Conservation (phyloP, 2,797 vertebrate species). For the Parambassis ranga region DNA sequence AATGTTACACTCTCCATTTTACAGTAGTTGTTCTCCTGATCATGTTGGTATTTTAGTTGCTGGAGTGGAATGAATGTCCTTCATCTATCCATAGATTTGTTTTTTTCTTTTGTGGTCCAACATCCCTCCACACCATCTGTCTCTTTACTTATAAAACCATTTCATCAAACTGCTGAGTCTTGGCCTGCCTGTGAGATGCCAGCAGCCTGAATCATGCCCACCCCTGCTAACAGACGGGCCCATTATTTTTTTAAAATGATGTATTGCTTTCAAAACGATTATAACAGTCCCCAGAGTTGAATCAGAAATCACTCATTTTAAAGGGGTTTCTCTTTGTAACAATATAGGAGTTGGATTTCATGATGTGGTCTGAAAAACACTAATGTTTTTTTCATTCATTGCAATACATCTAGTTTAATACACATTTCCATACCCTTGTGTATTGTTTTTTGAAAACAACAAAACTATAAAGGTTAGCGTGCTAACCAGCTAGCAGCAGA, state of each 20-base stretch:
- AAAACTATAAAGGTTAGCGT: too few relatives aligned
- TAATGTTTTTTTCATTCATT: too few relatives aligned
- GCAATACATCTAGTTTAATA: too few relatives aligned
- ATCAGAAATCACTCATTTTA: not conserved
- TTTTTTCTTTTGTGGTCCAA: not conserved
- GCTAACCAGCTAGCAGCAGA: too few relatives aligned
- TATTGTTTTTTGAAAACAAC: too few relatives aligned
- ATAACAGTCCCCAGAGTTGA: not conserved
- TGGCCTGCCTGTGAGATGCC: not conserved
- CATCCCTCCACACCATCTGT: not conserved
- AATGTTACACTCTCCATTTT: too few relatives aligned
- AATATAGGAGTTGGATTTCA: too few relatives aligned
- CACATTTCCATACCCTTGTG: too few relatives aligned
- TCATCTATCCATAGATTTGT: not conserved
- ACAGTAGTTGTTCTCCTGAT: not conserved
- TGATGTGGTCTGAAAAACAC: too few relatives aligned
- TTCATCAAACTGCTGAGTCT: not conserved
- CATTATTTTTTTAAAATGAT: not conserved
- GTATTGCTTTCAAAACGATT: constrained; percentile 1
- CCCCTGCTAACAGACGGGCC: not conserved
- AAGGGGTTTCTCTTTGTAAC: too few relatives aligned
- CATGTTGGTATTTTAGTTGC: not conserved
- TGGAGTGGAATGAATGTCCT: not conserved
- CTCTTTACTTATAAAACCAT: not conserved
- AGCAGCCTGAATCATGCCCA: not conserved